Base-by-base conservation (phyloP, 2,888 invertebrate genomes). In the Thumatha senex region DNA sequence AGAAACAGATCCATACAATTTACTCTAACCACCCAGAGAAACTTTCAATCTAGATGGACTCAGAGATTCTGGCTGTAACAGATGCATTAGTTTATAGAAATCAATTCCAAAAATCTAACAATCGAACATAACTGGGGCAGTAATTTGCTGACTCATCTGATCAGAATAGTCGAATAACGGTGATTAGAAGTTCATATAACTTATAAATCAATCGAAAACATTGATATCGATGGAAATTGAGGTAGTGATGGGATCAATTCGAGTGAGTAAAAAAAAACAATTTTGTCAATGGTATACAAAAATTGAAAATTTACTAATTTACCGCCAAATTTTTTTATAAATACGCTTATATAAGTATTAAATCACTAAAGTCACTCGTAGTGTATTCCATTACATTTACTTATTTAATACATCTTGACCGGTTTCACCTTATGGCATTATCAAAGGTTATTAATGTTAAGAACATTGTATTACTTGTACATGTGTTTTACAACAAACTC, bases 51-150 rank as follows among this genome's bases (percentile, higher is more conserved):
- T 40, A 59, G 50, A 59, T 63, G 42, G 11, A 7, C 54, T 35
- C 42, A 56, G 33, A 48, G 46, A 59, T 54, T 34, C 34, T 42
- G 24, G 30, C 49, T 51, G 56, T 53, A 58, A 61, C 43, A 55
- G 56, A 63, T 45, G 60, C 51, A 62, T 64, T 63, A 61, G 51
- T 56, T 56, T 48, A 72, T 56, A 70, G 65, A 72, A 74, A 77
- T 81, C 76, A 73, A 79, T 77, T 74, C 70, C 59, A 61, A 76
- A 82, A 79, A 80, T 76, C 71, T 68, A 69, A 79, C 81, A 83
- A 82, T 77, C 61, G 59, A 61, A 68, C 72, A 69, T 77, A 86
- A 84, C 76, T 82, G 74, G 81, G 79, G 69, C 80, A 73, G 76
- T 79, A 62, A 77, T 79, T 79, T 77, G 75, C 73, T 67, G 73